Conservation (phyloP, 2,888 invertebrate genomes). For the Hermodice carunculata region DNA sequence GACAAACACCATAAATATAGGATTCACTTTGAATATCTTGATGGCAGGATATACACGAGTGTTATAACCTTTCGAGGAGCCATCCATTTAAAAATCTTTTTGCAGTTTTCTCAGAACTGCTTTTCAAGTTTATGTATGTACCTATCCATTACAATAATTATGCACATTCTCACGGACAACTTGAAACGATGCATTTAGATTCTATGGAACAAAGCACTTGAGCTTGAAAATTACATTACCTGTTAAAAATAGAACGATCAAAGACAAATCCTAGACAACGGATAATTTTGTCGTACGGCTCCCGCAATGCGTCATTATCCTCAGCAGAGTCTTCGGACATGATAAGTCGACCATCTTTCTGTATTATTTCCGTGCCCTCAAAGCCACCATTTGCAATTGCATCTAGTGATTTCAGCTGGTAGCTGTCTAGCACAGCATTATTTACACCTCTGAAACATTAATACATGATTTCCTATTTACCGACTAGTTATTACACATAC, state of each 20-base stretch:
- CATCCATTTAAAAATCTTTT: too few relatives aligned
- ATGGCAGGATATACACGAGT: too few relatives aligned
- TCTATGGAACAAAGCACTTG: too few relatives aligned
- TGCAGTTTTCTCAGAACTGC: too few relatives aligned
- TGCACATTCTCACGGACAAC: too few relatives aligned
- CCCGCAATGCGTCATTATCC: constrained; percentile 69
- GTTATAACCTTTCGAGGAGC: too few relatives aligned
- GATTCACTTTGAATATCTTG: too few relatives aligned
- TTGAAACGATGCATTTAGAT: too few relatives aligned
- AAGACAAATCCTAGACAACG: constrained; percentile 70
- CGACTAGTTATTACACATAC: background rate
- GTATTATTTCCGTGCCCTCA: constrained; percentile 51
- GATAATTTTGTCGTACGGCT: constrained; percentile 70
- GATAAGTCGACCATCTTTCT: too few relatives aligned
- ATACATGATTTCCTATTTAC: background rate
- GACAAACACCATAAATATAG: too few relatives aligned
- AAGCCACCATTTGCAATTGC: constrained; percentile 67
- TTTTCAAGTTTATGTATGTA: too few relatives aligned
- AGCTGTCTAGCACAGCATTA: constrained; percentile 70
- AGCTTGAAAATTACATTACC: constrained; percentile 50
- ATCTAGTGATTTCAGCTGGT: constrained; percentile 71
- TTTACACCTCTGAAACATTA: constrained; percentile 70
- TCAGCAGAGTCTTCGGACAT: background rate
- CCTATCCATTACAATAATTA: too few relatives aligned
- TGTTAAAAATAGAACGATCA: constrained; percentile 62